Percentiles rank a stretch among this genome's conserved stretches.
Conservation (phyloP, 2,113 vertebrate species). For the Ptychochromis oligacanthus region DNA sequence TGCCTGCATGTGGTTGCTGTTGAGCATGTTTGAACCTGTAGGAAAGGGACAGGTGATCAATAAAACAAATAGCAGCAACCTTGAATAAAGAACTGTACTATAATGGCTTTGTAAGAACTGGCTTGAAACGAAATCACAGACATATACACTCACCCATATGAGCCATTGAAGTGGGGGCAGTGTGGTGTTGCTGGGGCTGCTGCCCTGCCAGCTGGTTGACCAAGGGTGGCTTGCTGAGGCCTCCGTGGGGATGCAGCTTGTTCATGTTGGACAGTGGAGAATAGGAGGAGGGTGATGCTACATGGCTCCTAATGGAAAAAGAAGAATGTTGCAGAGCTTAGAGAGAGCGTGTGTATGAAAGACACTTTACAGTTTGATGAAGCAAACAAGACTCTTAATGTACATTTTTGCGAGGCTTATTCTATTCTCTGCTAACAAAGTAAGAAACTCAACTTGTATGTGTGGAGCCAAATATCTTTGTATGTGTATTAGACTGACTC, state of each 20-base stretch:
- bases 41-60: slow-evolving; percentile 4
- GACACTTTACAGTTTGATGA: background rate
- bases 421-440: background rate
- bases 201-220: slow-evolving; percentile 94
- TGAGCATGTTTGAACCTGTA: slow-evolving; percentile 88
- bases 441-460: background rate
- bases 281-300: slow-evolving; percentile 85
- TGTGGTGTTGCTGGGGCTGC: slow-evolving; percentile 84
- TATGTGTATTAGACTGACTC: slow-evolving; percentile 69
- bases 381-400: background rate
- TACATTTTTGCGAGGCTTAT: background rate
- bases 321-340: background rate
- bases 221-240: slow-evolving; percentile 87
- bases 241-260: slow-evolving; percentile 84
- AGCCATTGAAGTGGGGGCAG: slow-evolving; percentile 77
- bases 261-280: slow-evolving; percentile 88
- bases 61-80: background rate
- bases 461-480: background rate
- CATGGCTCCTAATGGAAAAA: slow-evolving; percentile 80
- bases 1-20: slow-evolving; percentile 87
- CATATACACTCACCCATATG: slow-evolving; percentile 86
- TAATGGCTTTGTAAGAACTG: background rate
- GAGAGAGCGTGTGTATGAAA: background rate
- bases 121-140: background rate
- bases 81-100: background rate